A percentile compares a stretch with the other conserved stretches of the same genome.
Evolutionary conservation across 2,888 invertebrate genomes (phyloP).

Genomic region (Drosophila neotestacea): DNA sequence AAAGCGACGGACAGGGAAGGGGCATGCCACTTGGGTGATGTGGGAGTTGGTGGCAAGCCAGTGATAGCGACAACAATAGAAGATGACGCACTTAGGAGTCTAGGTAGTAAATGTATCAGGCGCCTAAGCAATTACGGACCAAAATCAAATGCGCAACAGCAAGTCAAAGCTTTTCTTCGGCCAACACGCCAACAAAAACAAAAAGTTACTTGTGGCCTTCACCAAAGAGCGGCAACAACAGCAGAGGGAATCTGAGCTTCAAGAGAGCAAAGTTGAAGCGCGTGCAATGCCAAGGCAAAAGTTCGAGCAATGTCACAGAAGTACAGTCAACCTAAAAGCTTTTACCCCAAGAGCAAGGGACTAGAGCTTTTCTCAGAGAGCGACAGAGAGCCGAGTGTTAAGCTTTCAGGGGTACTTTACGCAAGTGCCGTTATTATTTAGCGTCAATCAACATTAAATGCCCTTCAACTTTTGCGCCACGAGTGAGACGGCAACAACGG

Average conservation of each 20-base stretch:
- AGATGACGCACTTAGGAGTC: slow-evolving; percentile 67
- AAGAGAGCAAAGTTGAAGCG: slow-evolving; percentile 64
- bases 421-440: slow-evolving; percentile 59
- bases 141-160: slow-evolving; percentile 59
- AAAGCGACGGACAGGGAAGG: too few species aligned
- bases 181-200: slow-evolving; percentile 28
- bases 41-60: background rate
- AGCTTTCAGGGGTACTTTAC: slow-evolving; percentile 44
- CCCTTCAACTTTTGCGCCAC: slow-evolving; percentile 30
- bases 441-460: slow-evolving; percentile 63
- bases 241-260: slow-evolving; percentile 20
- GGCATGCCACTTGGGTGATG: background rate
- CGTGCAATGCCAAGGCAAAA: slow-evolving; percentile 80
- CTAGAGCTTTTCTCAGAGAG: slow-evolving; percentile 11
- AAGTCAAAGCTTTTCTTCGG: slow-evolving; percentile 32
- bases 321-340: slow-evolving; percentile 72
- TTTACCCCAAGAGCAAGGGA: background rate
- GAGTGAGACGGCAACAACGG: slow-evolving; percentile 28
- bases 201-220: slow-evolving; percentile 30
- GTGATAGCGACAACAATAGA: slow-evolving; percentile 54
- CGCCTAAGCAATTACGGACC: slow-evolving; percentile 21
- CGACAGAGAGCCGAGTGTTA: background rate
- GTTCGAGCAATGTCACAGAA: slow-evolving; percentile 69
- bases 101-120: slow-evolving; percentile 39
- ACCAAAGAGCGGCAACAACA: slow-evolving; percentile 38